Evolutionary conservation across 2,888 invertebrate species (phyloP).

Genomic region (Brachyptera risi): DNA sequence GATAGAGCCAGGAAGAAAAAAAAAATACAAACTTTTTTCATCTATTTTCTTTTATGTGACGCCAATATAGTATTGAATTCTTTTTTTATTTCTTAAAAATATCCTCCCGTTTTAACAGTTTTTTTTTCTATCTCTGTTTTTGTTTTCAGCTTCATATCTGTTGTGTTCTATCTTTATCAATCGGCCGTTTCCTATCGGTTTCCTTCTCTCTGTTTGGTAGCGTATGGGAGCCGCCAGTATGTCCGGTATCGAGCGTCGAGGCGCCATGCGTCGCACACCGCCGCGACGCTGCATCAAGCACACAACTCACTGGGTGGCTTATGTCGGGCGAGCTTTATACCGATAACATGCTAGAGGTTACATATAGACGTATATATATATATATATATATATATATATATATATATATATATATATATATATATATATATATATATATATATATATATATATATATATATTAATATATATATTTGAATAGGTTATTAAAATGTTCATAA

Average conservation of each 20-base stretch:
- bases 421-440: too few relatives aligned
- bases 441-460: too few relatives aligned
- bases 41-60: not conserved
- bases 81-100: not conserved
- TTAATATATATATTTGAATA: too few relatives aligned
- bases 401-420: too few relatives aligned
- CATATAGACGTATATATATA: too few relatives aligned
- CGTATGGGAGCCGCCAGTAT: not conserved
- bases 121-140: constrained; percentile 1
- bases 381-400: too few relatives aligned
- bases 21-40: not conserved
- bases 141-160: not conserved
- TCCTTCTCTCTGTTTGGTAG: not conserved
- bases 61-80: constrained; percentile 1
- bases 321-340: too few relatives aligned
- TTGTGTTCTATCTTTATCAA: constrained; percentile 5
- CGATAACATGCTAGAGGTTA: too few relatives aligned
- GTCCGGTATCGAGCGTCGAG: constrained; percentile 3
- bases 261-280: not conserved
- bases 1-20: not conserved
- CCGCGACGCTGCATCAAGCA: not conserved
- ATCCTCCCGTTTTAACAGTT: not conserved
- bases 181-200: not conserved
- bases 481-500: too few relatives aligned
- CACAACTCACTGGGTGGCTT: too few relatives aligned